Base-by-base conservation (phyloP, 2,113 vertebrate species). In the Cyprinodon tularosa region DNA sequence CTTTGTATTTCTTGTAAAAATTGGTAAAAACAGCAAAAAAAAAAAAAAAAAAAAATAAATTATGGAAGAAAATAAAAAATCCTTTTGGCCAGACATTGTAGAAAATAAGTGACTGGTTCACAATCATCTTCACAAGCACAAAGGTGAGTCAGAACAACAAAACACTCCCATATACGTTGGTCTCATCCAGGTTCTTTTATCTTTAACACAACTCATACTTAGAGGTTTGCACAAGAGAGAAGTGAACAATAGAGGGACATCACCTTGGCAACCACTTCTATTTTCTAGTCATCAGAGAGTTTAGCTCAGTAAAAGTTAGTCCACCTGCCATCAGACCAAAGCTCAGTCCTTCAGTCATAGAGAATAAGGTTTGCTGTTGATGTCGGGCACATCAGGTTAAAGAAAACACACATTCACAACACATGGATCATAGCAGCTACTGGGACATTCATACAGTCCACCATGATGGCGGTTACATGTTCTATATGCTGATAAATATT, bases 211-310 rank as follows among this genome's bases (percentile, higher is more conserved):
- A 42, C 11, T 88, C 78, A 82, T 72, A 82, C 78, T 75, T 59
- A 61, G 68, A 76, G n/a, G 66, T 84, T 81, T 84, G 79, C 83
- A 84, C 74, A 75, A 72, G 77, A 66, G 86, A 80, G 75, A 79
- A 83, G 76, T 82, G 75, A 76, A 89, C 88, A 79, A 87, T 72
- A 88, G 83, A 76, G 78, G 76, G 84, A 89, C 84, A 83, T 86
- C 84, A 88, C 84, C 78, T 78, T 44, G 88, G 82, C 69, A 82
- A 79, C 80, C 77, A 84, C 80, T 88, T 62, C 45, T 71, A 60
- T 70, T 68, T 82, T 78, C 81, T 79, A 44, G 0, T 77, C 66
- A 40, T 57, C 62, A 38, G 62, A 60, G 74, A 72, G 36, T 48
- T 83, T 66, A 53, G 50, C 29, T 74, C 53, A 29, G 10, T 66